These are phyloP conservation scores for Cirrhinus molitorella DNA, from an alignment of 2,797 vertebrate species.

Conservation along the genomic window DNA sequence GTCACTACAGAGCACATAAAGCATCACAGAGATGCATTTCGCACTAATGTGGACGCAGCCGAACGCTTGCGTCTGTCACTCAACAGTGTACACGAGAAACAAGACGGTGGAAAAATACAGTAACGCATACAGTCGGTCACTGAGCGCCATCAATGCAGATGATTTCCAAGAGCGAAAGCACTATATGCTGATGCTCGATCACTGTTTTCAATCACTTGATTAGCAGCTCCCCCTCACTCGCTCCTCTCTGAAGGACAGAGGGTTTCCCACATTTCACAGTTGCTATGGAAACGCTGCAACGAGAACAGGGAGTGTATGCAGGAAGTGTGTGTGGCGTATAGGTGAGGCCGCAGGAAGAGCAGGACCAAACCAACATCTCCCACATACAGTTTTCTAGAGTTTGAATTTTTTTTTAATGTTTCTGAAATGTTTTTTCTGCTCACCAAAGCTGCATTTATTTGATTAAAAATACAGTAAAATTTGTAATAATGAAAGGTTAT, in stretches of 20 bases:
- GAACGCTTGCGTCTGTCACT: neutral
- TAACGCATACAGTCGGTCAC: constrained; percentile 1
- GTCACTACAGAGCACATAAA: neutral
- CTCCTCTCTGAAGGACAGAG: constrained; percentile 79
- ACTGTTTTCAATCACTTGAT: constrained; percentile 48
- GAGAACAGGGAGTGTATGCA: constrained; percentile 78
- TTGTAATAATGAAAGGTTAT: neutral
- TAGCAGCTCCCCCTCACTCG: constrained; percentile 33
- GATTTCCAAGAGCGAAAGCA: constrained; percentile 16
- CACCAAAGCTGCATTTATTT: neutral
- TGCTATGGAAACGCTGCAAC: constrained; percentile 85
- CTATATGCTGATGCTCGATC: constrained; percentile 46
- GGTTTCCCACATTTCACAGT: constrained; percentile 87
- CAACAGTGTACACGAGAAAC: neutral
- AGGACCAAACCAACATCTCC: constrained; percentile 17
- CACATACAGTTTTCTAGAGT: neutral
- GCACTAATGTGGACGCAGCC: neutral
- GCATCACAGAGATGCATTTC: neutral
- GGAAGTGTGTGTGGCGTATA: constrained; percentile 63
- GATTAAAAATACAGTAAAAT: neutral
- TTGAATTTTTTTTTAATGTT: no score
- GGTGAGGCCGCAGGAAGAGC: constrained; percentile 56
- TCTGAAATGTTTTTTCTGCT: neutral
- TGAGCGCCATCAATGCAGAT: neutral
- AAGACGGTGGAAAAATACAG: neutral